Percentiles rank a stretch among this genome's conserved stretches.
phyloP scores from a whole-genome alignment of 2,888 invertebrate species.

The Cyrtodaria siliqua region DNA sequence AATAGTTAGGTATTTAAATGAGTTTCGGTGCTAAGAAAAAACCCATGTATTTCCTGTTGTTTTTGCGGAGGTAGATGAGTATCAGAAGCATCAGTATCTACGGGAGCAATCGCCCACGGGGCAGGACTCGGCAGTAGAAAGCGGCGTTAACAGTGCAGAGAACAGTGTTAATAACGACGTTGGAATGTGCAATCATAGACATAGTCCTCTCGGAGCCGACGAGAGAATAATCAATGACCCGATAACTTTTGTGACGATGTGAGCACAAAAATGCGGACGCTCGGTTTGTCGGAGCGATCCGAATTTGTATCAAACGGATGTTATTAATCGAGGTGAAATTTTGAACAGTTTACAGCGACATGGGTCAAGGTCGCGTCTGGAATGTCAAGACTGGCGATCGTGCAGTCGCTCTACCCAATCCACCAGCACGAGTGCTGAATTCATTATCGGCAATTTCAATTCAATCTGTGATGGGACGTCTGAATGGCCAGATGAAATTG shows the following conservation, averaged over 20 bases:
- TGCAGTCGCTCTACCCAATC: conserved; percentile 72
- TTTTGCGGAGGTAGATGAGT: conserved; percentile 67
- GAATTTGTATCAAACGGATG: conserved; percentile 72
- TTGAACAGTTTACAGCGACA: conserved; percentile 47
- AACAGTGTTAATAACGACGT: conserved; percentile 60
- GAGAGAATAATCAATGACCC: conserved; percentile 63
- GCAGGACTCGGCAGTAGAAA: conserved; percentile 60
- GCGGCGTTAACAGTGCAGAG: conserved; percentile 64
- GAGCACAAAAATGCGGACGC: conserved; percentile 60
- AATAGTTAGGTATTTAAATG: too few species aligned
- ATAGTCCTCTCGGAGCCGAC: conserved; percentile 47
- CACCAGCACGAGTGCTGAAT: conserved; percentile 76
- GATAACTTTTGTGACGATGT: conserved; percentile 35
- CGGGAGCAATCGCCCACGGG: conserved; percentile 50
- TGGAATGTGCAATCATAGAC: conserved; percentile 62
- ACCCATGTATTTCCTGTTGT: too few species aligned
- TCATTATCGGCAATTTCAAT: conserved; percentile 68
- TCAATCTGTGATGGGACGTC: conserved; percentile 65
- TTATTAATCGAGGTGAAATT: conserved; percentile 47
- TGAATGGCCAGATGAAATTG: conserved; percentile 57
- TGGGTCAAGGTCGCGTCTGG: conserved; percentile 51
- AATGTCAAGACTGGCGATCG: conserved; percentile 53
- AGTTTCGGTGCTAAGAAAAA: too few species aligned
- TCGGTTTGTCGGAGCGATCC: conserved; percentile 76
- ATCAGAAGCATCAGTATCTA: conserved; percentile 47